Conservation (phyloP, 1,140 invertebrate species). For the Drosophila miranda region DNA sequence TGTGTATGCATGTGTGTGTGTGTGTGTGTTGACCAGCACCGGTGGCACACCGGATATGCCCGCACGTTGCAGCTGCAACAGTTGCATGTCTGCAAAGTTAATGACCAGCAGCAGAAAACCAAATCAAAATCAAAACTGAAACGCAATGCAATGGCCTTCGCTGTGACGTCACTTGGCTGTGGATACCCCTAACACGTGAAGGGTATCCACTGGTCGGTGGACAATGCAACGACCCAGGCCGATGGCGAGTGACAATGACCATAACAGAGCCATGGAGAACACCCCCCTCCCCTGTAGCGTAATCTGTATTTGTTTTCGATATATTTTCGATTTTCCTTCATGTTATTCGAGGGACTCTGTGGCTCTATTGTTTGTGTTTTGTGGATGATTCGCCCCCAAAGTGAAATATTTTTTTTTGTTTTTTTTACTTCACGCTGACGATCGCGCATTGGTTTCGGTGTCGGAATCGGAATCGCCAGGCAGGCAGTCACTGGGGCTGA, state of each 20-base stretch:
- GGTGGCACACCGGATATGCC: slow-evolving; percentile 38
- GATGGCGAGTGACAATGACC: slow-evolving; percentile 56
- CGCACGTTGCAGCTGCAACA: slow-evolving; percentile 29
- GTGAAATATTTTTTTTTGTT: slow-evolving; percentile 27
- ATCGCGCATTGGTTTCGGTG: too few species aligned
- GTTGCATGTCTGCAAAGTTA: slow-evolving; percentile 68
- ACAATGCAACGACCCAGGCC: slow-evolving; percentile 60
- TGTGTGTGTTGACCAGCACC: slow-evolving; percentile 11
- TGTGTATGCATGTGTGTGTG: slow-evolving; percentile 8
- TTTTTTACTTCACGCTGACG: slow-evolving; percentile 10
- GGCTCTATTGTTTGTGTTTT: neutral
- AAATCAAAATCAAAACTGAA: slow-evolving; percentile 64
- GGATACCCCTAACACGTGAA: too few species aligned
- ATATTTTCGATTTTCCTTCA: slow-evolving; percentile 37
- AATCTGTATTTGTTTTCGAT: neutral
- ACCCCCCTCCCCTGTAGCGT: too few species aligned
- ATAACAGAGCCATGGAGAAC: neutral
- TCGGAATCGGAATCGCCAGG: too few species aligned
- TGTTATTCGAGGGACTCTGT: neutral
- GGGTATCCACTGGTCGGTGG: too few species aligned
- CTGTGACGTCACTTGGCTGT: slow-evolving; percentile 51
- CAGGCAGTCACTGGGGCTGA: slow-evolving; percentile 4
- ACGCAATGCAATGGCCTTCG: slow-evolving; percentile 53
- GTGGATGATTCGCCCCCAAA: slow-evolving; percentile 4
- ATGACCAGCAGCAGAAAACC: slow-evolving; percentile 60